Evolutionary conservation across 2,888 invertebrate genomes (phyloP).

Genomic region (Lepas anatifera): DNA sequence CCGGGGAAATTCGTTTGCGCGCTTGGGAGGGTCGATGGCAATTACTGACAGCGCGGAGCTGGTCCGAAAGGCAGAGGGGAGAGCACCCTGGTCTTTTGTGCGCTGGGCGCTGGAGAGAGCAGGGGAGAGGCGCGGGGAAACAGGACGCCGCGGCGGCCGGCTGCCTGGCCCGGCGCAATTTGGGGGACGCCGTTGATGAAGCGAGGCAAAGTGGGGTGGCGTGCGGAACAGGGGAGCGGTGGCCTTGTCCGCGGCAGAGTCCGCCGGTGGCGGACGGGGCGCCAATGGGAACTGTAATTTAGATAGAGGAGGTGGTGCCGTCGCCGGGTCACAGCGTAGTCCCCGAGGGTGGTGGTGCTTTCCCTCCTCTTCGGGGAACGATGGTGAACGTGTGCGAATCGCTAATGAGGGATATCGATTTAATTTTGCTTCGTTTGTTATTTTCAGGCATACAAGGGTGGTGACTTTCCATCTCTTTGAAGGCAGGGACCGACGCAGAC

Average conservation of each 20-base stretch:
- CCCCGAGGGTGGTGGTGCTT: no score
- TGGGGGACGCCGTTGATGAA: neutral
- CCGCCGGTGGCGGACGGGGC: neutral
- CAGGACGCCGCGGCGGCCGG: slow-evolving; percentile 5
- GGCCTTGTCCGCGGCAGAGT: neutral
- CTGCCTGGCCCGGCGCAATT: neutral
- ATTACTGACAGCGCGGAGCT: neutral
- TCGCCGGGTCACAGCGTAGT: no score
- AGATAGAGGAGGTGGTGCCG: no score
- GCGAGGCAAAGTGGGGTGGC: neutral
- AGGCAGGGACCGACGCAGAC: no score
- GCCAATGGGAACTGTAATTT: neutral
- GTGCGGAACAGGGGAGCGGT: neutral
- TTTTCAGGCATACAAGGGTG: no score
- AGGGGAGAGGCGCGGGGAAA: neutral
- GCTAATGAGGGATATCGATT: no score
- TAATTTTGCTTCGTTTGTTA: no score
- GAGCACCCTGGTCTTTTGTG: neutral
- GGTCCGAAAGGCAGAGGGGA: neutral
- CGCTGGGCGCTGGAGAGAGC: neutral
- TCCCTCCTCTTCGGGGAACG: no score
- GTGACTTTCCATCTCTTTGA: no score
- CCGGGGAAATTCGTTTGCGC: slow-evolving; percentile 6
- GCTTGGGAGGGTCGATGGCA: slow-evolving; percentile 3
- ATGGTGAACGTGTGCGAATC: no score